Evolutionary conservation across 2,797 vertebrate genomes (phyloP).

Genomic region (Cuculus canorus): DNA sequence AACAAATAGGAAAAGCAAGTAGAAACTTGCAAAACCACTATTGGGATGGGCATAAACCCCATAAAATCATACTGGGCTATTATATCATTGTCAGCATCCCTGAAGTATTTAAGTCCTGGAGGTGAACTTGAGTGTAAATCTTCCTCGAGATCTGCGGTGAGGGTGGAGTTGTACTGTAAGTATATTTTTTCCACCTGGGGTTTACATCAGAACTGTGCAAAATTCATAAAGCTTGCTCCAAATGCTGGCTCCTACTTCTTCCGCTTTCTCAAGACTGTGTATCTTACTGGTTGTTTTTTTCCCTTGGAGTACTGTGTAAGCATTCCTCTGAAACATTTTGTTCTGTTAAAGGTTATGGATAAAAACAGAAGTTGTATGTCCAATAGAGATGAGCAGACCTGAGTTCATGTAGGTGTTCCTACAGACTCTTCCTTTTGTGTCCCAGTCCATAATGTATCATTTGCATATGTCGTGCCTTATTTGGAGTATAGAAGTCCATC

Average conservation of each 20-base stretch:
- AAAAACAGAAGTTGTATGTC: slow-evolving; percentile 62
- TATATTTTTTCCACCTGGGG: slow-evolving; percentile 35
- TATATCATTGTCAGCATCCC: slow-evolving; percentile 30
- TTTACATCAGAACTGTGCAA: slow-evolving; percentile 50
- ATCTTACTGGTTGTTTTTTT: slow-evolving; percentile 24
- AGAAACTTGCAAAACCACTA: slow-evolving; percentile 35
- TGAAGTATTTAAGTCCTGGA: slow-evolving; percentile 45
- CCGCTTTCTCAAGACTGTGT: slow-evolving; percentile 5
- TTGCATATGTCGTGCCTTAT: slow-evolving; percentile 30
- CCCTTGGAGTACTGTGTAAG: slow-evolving; percentile 1
- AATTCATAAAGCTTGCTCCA: slow-evolving; percentile 45
- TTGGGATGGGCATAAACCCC: slow-evolving; percentile 51
- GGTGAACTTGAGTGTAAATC: slow-evolving; percentile 59
- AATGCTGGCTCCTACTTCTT: slow-evolving; percentile 6
- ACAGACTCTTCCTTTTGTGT: slow-evolving; percentile 28
- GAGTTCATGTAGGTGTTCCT: slow-evolving; percentile 27
- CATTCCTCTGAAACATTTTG: slow-evolving; percentile 65
- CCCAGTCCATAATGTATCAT: slow-evolving; percentile 48
- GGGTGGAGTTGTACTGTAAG: background rate
- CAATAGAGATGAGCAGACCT: slow-evolving; percentile 51
- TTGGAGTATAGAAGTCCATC: slow-evolving; percentile 3
- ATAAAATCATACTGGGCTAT: slow-evolving; percentile 23
- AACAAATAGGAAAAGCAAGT: slow-evolving; percentile 61
- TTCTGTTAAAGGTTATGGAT: slow-evolving; percentile 60
- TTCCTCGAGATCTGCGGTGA: slow-evolving; percentile 15